These are phyloP conservation scores for Xenops minutus DNA, from an alignment of 2,797 vertebrate genomes.

Conservation along the genomic window DNA sequence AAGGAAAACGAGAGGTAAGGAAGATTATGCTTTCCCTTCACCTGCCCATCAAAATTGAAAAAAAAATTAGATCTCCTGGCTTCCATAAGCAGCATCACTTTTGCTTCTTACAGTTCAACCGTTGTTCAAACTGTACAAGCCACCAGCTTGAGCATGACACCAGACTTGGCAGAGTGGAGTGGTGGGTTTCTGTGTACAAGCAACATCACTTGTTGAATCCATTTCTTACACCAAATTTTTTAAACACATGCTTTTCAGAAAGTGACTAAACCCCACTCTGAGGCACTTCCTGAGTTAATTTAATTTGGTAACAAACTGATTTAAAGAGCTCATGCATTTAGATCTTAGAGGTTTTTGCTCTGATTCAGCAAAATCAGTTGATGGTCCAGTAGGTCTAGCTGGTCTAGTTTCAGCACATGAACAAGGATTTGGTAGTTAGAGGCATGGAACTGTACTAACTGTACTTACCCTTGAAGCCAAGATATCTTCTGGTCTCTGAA, in stretches of 20 bases:
- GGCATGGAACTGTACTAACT: not conserved
- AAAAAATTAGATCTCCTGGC: not conserved
- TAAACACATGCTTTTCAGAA: not conserved
- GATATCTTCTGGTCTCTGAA: not conserved
- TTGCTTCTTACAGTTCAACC: not conserved
- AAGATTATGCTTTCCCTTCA: not conserved
- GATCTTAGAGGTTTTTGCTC: not conserved
- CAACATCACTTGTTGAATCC: not conserved
- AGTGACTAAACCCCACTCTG: not conserved
- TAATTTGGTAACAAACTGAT: not conserved
- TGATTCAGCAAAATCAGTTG: not conserved
- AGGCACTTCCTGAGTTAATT: no score
- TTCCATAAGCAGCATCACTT: not conserved
- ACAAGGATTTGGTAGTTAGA: not conserved
- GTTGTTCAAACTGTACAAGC: not conserved
- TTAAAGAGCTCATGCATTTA: not conserved
- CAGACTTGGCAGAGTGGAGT: not conserved
- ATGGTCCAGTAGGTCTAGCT: not conserved
- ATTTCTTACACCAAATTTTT: not conserved
- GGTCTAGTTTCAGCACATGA: not conserved
- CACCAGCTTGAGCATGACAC: not conserved
- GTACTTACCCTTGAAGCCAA: not conserved
- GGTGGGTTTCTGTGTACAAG: not conserved
- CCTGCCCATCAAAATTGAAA: not conserved
- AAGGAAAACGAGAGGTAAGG: not conserved